Base-by-base conservation (phyloP, 2,888 invertebrate genomes). In the Halictus ligatus region DNA sequence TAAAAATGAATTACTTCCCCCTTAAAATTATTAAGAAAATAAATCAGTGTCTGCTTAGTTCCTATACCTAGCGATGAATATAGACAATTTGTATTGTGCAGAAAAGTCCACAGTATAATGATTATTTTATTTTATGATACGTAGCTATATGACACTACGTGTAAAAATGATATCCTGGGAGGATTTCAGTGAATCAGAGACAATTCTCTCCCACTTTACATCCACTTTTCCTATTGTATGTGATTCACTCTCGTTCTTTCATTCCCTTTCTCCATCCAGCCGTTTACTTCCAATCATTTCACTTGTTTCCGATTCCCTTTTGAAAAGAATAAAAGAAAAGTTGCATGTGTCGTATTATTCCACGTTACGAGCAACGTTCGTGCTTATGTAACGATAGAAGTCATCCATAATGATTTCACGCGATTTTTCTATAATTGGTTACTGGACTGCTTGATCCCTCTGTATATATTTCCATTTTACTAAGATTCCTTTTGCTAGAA, bases 191-290 rank as follows among this genome's bases (percentile, higher is more conserved):
- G 64, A 83, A 75, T 80, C 64, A 43, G 43, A 10, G 25, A 54
- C 77, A 81, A 84, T 84, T 69, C 46, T 69, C 77, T 81, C 40
- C 50, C 67, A 84, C 43, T 83, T 78, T 75, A 77, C 48, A 2
- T 8, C 83, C 83, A 84, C 78, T 83, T 84, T 78, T 75, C 78
- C 75, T 54, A 85, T 85, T 83, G 54, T 35, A 35, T 5, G 35
- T 79, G 75, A 71, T 83, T 84, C 83, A 75, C 64, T 35, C 83
- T 78, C 13, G 60, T 76, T 48, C 75, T 75, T 75, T 35, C 75
- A 18, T 67, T 25, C 21, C 40, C 69, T 80, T 80, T 79, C 72
- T 73, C 75, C 18, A 35, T 60, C n/a, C 46, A 48, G 48, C 43
- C 29, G 43, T 74, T 78, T 15, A 21, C 21, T 25, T 13, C 58